Base-by-base conservation (phyloP, 2,113 vertebrate genomes). In the Carassius auratus region DNA sequence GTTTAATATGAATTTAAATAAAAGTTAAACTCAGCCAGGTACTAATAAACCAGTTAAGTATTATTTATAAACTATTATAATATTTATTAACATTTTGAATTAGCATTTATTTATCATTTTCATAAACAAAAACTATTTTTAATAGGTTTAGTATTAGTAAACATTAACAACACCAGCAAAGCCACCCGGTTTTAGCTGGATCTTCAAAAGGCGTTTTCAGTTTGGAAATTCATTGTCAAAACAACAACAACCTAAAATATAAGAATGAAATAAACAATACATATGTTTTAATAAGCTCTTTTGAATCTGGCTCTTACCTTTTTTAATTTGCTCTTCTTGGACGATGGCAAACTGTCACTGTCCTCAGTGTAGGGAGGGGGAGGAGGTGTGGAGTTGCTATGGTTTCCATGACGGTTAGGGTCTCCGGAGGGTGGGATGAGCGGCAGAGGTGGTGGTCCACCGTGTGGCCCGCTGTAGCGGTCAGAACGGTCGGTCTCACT, bases 331-430 rank as follows among this genome's bases (percentile, higher is more conserved):
- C 93, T 94, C 89, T 95, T 96, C 88, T 94, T 95, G 36, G 93
- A 90, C 0, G 96, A 97, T 0, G 95, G 90, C 77, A 96, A 78
- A 0, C 96, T 97, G 81, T 96, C 96, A 0, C 93, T 92, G 15
- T 97, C 96, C 0, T 95, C 92, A 3, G 12, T 89, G 87, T 97
- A 97, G 0, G 95, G 92, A 0, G 96, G 97, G 0, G 94, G 96
- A 0, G 86, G 92, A 0, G 93, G 95, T 1, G 93, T 92, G 2
- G 80, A 87, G 87, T 73, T 85, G 19, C 94, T 89, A 1, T 92
- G 87, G 12, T 83, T 55, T 59, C 66, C 88, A 0, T 86, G 93
- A n/a, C 86, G 91, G 15, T 89, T 89, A 0, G 92, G 91, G 50
- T 90, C 87, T 77, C 92, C 92, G 12, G 94, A 90, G 1, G 95